A percentile compares a stretch with the other conserved stretches of the same genome.
Evolutionary conservation across 1,140 invertebrate species (phyloP).

Genomic region (Alviniconcha marisindica): DNA sequence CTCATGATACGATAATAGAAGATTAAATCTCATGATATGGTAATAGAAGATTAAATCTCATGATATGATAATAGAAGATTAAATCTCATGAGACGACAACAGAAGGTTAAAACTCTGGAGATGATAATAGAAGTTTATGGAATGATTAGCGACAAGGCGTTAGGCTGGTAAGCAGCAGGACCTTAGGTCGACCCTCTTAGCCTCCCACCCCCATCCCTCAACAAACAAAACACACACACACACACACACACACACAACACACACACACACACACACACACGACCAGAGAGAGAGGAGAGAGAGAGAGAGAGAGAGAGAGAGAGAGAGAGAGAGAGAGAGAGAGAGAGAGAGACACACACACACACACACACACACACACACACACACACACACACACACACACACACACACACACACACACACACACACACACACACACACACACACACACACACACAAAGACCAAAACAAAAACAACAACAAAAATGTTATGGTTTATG

Average conservation of each 20-base stretch:
- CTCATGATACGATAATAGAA: no score
- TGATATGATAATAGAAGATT: no score
- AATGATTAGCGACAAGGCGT: not conserved
- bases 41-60: no score
- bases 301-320: not conserved
- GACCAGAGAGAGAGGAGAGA: no score
- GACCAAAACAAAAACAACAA: not conserved
- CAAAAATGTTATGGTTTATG: no score
- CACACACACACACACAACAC: not conserved
- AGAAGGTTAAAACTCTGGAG: no score
- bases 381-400: not conserved
- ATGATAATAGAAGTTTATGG: not conserved
- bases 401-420: slow-evolving; percentile 10
- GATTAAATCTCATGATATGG: no score
- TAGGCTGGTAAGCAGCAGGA: no score
- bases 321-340: not conserved
- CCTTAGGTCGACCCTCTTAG: no score
- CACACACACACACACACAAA: not conserved
- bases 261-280: not conserved
- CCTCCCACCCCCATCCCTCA: no score
- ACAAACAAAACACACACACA: not conserved
- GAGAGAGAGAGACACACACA: not conserved
- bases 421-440: slow-evolving; percentile 10
- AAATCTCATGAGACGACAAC: no score
- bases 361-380: not conserved